Percentiles rank a stretch among this genome's conserved stretches.
Conservation (phyloP, 2,113 vertebrate species). For the Zosterops borbonicus region DNA sequence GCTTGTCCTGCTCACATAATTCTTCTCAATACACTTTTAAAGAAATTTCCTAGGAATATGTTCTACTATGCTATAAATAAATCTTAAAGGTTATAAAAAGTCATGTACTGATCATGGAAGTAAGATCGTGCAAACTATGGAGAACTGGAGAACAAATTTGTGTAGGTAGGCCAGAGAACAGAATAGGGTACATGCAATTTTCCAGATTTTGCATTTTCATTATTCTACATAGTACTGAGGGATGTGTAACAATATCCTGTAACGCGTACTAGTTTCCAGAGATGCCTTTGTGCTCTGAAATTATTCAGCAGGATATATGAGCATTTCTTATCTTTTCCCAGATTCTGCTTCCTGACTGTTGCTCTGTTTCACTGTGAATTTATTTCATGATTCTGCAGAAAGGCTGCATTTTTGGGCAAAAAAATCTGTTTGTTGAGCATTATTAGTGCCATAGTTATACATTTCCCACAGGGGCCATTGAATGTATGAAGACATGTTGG, state of each 20-base stretch:
- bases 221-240: not conserved
- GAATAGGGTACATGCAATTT: not conserved
- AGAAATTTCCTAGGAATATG: conserved; percentile 21
- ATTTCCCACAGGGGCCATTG: not conserved
- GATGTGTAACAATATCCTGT: not conserved
- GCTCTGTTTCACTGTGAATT: not conserved
- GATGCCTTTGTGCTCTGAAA: not conserved
- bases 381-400: not conserved
- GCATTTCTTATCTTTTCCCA: not conserved
- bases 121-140: not conserved
- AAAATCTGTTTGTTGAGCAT: not conserved
- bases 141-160: not conserved
- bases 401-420: not conserved
- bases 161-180: not conserved
- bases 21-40: not conserved
- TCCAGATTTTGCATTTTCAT: not conserved
- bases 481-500: not conserved
- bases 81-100: not conserved
- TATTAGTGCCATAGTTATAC: not conserved
- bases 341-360: not conserved
- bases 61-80: not conserved
- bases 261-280: not conserved
- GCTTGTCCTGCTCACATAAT: not conserved
- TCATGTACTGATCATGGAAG: not conserved
- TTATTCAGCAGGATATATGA: not conserved